A percentile compares a stretch with the other conserved stretches of the same genome.
These are phyloP conservation scores for Galaxea fascicularis DNA, from an alignment of 92 coral and sea anemone genomes.

Conservation along the genomic window DNA sequence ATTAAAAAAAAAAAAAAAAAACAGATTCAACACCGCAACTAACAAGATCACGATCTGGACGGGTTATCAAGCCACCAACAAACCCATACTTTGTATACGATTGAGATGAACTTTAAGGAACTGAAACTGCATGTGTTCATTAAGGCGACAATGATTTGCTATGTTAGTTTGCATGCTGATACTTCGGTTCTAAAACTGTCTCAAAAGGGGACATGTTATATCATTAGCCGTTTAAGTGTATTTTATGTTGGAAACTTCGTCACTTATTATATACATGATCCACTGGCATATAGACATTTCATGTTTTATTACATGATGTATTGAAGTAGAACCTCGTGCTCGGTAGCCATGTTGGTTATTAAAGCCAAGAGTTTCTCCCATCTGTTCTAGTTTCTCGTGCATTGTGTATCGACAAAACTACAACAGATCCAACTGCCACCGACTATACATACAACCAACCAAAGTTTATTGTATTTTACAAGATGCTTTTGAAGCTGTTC, in stretches of 20 bases:
- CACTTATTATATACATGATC: too few species aligned
- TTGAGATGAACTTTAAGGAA: background rate
- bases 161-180: background rate
- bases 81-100: conserved; percentile 63
- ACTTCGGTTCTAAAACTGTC: conserved; percentile 28
- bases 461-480: background rate
- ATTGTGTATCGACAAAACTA: background rate
- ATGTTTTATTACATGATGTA: background rate
- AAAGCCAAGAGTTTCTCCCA: background rate
- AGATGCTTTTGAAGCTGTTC: conserved; percentile 23
- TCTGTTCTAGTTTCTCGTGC: background rate
- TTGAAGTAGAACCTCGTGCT: too few species aligned
- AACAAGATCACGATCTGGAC: conserved; percentile 62
- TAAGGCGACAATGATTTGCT: conserved; percentile 15
- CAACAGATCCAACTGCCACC: background rate
- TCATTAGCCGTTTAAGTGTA: too few species aligned
- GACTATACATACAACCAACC: background rate
- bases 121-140: background rate
- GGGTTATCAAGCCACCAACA: conserved; percentile 53
- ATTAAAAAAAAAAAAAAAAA: too few species aligned
- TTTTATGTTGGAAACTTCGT: too few species aligned
- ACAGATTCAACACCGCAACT: conserved; percentile 53
- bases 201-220: conserved; percentile 23
- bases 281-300: background rate
- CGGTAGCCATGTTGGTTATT: background rate